These are phyloP conservation scores for Speoplatyrhinus poulsoni DNA, from an alignment of 2,113 vertebrate genomes.

Conservation along the genomic window DNA sequence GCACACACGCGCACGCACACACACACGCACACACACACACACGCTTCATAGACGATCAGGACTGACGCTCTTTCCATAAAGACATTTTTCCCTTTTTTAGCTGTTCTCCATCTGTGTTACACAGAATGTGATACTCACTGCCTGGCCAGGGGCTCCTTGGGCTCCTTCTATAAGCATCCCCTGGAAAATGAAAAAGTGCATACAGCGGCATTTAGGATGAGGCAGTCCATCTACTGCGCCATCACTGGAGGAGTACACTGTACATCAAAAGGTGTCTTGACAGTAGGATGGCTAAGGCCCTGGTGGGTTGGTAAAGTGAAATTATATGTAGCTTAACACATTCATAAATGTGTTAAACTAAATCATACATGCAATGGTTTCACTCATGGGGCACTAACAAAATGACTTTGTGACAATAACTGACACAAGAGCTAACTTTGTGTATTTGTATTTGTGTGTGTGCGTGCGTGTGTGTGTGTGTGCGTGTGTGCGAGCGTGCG, in stretches of 20 bases:
- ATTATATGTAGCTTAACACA: too few relatives aligned
- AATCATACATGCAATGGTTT: background rate
- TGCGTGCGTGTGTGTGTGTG: background rate
- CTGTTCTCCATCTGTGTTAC: constrained; percentile 69
- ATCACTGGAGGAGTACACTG: constrained; percentile 10
- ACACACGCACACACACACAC: constrained; percentile 31
- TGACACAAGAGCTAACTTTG: background rate
- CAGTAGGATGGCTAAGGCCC: too few relatives aligned
- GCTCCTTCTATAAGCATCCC: constrained; percentile 98
- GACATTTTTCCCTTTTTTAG: constrained; percentile 65
- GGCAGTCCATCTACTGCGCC: constrained; percentile 48
- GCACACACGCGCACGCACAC: constrained; percentile 10
- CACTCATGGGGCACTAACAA: background rate
- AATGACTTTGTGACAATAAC: background rate
- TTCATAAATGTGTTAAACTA: too few relatives aligned
- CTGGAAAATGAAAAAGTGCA: constrained; percentile 74
- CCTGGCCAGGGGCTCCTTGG: constrained; percentile 87
- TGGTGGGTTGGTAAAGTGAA: too few relatives aligned
- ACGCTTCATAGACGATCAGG: constrained; percentile 55
- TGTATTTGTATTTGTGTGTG: background rate
- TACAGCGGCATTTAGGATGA: constrained; percentile 65
- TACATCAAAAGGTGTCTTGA: too few relatives aligned
- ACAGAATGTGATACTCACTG: constrained; percentile 82
- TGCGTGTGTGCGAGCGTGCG: background rate
- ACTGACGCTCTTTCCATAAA: constrained; percentile 69